phyloP scores from a whole-genome alignment of 2,888 invertebrate genomes.

The Smittia aterrima region DNA sequence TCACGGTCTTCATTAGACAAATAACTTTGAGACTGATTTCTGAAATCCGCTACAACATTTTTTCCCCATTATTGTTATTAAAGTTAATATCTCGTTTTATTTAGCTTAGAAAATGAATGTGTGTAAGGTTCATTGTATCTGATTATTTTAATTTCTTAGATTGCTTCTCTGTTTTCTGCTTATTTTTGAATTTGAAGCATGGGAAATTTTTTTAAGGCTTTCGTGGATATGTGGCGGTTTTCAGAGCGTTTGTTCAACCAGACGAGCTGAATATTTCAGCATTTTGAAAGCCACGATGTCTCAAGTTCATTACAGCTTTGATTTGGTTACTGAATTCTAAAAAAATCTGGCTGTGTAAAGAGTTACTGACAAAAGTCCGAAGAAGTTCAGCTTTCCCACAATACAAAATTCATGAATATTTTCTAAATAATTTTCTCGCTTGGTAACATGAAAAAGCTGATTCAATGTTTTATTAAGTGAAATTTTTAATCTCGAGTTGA shows the following conservation, averaged over 20 bases:
- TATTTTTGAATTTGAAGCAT: conserved; percentile 33
- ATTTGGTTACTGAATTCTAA: too few species aligned
- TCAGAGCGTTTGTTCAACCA: too few species aligned
- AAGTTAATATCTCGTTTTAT: conserved; percentile 16
- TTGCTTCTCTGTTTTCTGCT: neutral
- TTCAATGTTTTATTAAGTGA: too few species aligned
- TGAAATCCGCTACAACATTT: conserved; percentile 31
- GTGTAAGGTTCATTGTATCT: neutral
- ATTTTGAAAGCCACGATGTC: too few species aligned
- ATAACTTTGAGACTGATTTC: neutral
- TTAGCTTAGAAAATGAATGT: neutral
- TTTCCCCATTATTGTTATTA: conserved; percentile 34
- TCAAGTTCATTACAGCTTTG: too few species aligned
- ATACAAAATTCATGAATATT: conserved; percentile 35
- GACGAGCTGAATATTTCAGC: too few species aligned
- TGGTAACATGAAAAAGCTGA: neutral
- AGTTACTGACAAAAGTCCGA: too few species aligned
- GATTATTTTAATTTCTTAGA: conserved; percentile 31
- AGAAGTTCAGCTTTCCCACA: conserved; percentile 11
- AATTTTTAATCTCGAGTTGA: neutral
- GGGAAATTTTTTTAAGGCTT: conserved; percentile 36
- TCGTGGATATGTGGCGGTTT: neutral
- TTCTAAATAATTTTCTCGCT: conserved; percentile 20
- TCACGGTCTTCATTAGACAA: conserved; percentile 30
- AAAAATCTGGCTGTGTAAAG: too few species aligned